These are phyloP conservation scores for Drosophila helvetica DNA, from an alignment of 2,888 invertebrate genomes.

Conservation along the genomic window DNA sequence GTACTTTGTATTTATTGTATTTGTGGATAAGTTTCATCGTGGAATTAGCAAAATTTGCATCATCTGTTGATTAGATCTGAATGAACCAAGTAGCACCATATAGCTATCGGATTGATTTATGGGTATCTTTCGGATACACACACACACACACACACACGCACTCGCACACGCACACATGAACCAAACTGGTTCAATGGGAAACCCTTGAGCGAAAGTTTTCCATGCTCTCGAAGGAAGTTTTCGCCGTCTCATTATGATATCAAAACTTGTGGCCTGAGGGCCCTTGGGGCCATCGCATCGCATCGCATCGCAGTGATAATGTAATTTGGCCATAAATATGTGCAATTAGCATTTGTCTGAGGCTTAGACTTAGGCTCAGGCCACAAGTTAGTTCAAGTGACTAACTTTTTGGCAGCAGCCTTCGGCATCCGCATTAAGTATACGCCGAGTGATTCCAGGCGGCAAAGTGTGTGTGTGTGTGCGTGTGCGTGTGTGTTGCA, in stretches of 20 bases:
- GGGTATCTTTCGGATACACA: not conserved
- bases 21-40: conserved; percentile 51
- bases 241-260: not conserved
- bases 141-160: too few relatives aligned
- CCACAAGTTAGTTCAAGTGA: conserved; percentile 22
- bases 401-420: conserved; percentile 30
- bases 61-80: conserved; percentile 23
- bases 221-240: not conserved
- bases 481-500: too few relatives aligned
- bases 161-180: too few relatives aligned
- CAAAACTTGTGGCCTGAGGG: not conserved
- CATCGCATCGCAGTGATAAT: conserved; percentile 14
- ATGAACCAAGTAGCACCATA: conserved; percentile 6
- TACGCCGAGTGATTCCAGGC: conserved; percentile 23
- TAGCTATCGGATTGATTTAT: conserved; percentile 12
- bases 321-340: conserved; percentile 31
- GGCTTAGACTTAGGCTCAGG: conserved; percentile 18
- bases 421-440: conserved; percentile 21
- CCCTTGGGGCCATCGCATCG: not conserved
- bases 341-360: conserved; percentile 33
- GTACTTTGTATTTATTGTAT: conserved; percentile 1
- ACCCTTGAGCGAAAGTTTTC: not conserved
- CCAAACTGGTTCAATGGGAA: not conserved
- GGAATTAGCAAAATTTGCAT: conserved; percentile 60
- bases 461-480: too few relatives aligned